These are phyloP conservation scores for Drosophila ercepeae DNA, from an alignment of 1,140 invertebrate genomes.

Conservation along the genomic window DNA sequence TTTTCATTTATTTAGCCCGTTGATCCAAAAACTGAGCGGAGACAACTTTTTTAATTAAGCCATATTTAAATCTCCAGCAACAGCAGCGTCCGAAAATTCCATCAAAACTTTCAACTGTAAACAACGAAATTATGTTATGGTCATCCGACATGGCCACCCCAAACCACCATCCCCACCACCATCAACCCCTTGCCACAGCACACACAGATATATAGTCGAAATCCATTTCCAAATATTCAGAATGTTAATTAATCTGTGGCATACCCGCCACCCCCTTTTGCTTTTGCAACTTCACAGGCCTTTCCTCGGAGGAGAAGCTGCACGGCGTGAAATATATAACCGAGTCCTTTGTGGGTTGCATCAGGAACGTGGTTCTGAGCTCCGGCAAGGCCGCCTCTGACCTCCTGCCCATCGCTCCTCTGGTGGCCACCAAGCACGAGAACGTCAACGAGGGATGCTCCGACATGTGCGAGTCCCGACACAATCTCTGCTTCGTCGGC, in stretches of 20 bases:
- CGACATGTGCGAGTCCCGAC: slow-evolving; percentile 90
- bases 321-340: slow-evolving; percentile 96
- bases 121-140: slow-evolving; percentile 64
- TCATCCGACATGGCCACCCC: slow-evolving; percentile 4
- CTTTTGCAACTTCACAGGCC: slow-evolving; percentile 85
- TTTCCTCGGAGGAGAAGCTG: slow-evolving; percentile 92
- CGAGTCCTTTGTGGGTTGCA: slow-evolving; percentile 96
- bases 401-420: slow-evolving; percentile 90
- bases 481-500: slow-evolving; percentile 93
- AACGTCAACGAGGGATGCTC: slow-evolving; percentile 94
- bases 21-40: slow-evolving; percentile 34
- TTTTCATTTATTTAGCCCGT: slow-evolving; percentile 13
- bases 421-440: slow-evolving; percentile 93
- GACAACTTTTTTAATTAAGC: slow-evolving; percentile 75
- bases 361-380: slow-evolving; percentile 92
- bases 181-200: not conserved
- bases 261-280: not conserved
- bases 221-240: slow-evolving; percentile 71
- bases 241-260: slow-evolving; percentile 78
- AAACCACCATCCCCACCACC: too few species aligned
- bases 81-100: slow-evolving; percentile 39
- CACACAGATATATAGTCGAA: slow-evolving; percentile 31
- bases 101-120: slow-evolving; percentile 68
- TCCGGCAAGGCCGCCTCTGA: slow-evolving; percentile 93
- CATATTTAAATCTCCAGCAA: slow-evolving; percentile 60